phyloP scores from a whole-genome alignment of 2,797 vertebrate genomes.

The Anabas testudineus region DNA sequence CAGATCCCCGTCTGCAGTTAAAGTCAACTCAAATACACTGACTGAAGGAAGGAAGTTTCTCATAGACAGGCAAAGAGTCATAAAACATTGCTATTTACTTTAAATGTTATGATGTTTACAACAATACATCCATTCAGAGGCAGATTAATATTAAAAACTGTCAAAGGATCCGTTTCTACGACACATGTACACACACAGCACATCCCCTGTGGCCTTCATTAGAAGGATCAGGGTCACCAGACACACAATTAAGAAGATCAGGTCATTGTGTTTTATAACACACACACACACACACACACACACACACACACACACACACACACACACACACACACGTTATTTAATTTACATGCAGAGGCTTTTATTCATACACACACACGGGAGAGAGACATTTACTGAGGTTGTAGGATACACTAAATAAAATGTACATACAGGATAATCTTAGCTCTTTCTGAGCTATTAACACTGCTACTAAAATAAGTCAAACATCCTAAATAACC shows the following conservation, averaged over 20 bases:
- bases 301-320: conserved; percentile 27
- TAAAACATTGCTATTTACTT: background rate
- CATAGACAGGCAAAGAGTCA: too few species aligned
- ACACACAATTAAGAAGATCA: conserved; percentile 60
- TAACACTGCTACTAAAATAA: conserved; percentile 5
- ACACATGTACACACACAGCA: conserved; percentile 25
- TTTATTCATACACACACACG: conserved; percentile 19
- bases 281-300: conserved; percentile 31
- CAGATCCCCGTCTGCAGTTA: too few species aligned
- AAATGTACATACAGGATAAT: conserved; percentile 38
- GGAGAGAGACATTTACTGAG: conserved; percentile 21
- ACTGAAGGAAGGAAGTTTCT: too few species aligned
- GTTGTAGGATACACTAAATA: conserved; percentile 24
- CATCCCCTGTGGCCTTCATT: conserved; percentile 29
- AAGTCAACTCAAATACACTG: too few species aligned
- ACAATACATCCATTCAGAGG: background rate
- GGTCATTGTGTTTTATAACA: conserved; percentile 51
- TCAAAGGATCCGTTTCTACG: conserved; percentile 6
- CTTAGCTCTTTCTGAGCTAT: conserved; percentile 14
- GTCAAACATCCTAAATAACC: background rate
- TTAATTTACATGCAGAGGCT: conserved; percentile 19
- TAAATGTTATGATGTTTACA: too few species aligned
- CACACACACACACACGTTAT: conserved; percentile 19
- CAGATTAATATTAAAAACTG: conserved; percentile 13
- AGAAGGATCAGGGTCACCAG: conserved; percentile 66